Conservation (phyloP, 2,888 invertebrate species). For the Venusia cambrica region DNA sequence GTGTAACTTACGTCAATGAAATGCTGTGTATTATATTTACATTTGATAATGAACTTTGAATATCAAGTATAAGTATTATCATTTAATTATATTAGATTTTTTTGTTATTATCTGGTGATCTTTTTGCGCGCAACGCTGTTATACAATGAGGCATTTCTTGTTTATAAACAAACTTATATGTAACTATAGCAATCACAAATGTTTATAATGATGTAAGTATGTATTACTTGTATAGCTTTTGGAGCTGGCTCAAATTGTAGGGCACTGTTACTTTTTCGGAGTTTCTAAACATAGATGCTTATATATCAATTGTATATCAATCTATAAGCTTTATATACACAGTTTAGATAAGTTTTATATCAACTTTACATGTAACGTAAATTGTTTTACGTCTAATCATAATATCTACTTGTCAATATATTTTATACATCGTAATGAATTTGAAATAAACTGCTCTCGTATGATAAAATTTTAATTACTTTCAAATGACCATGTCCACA, state of each 20-base stretch:
- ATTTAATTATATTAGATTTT: too few species aligned
- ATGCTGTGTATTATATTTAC: slow-evolving; percentile 23
- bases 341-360: slow-evolving; percentile 24
- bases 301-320: slow-evolving; percentile 17
- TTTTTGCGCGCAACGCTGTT: too few species aligned
- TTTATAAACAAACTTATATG: too few species aligned
- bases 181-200: too few species aligned
- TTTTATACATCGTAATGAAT: slow-evolving; percentile 50
- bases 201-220: slow-evolving; percentile 8
- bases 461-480: slow-evolving; percentile 37
- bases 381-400: slow-evolving; percentile 43
- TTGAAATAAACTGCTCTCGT: slow-evolving; percentile 53
- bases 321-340: slow-evolving; percentile 22
- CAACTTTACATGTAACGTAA: slow-evolving; percentile 14
- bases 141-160: too few species aligned
- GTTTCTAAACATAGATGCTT: slow-evolving; percentile 23
- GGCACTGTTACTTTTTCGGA: slow-evolving; percentile 18
- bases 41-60: too few species aligned
- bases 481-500: slow-evolving; percentile 48
- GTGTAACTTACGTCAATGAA: slow-evolving; percentile 17
- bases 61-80: too few species aligned
- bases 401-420: slow-evolving; percentile 55
- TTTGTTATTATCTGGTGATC: too few species aligned
- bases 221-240: slow-evolving; percentile 52
- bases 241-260: slow-evolving; percentile 50